phyloP scores from a whole-genome alignment of 2,888 invertebrate species.

The Amphipyra tragopoginis region DNA sequence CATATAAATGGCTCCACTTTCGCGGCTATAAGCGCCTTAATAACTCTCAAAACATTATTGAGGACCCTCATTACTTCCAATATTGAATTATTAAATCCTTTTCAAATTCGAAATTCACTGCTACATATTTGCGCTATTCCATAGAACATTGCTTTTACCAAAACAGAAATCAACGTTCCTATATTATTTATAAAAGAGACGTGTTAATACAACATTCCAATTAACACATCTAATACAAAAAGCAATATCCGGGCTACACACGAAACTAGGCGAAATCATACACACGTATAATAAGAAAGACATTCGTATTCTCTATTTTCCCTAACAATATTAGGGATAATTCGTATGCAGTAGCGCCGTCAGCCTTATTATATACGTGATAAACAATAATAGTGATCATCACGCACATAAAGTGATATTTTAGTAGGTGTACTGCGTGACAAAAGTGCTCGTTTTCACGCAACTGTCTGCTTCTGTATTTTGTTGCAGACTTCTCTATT shows the following conservation, averaged over 20 bases:
- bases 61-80: too few relatives aligned
- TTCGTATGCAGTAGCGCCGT: constrained; percentile 67
- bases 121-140: too few relatives aligned
- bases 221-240: constrained; percentile 54
- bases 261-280: constrained; percentile 32
- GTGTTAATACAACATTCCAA: constrained; percentile 48
- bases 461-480: constrained; percentile 62
- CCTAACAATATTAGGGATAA: constrained; percentile 65
- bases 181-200: constrained; percentile 20
- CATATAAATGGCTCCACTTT: too few relatives aligned
- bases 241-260: constrained; percentile 52
- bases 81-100: too few relatives aligned
- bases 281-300: constrained; percentile 33
- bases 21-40: too few relatives aligned
- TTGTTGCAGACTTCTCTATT: constrained; percentile 51
- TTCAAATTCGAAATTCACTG: too few relatives aligned
- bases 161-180: not conserved
- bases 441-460: constrained; percentile 71
- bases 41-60: too few relatives aligned
- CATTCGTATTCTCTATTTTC: constrained; percentile 49
- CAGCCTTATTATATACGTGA: constrained; percentile 70
- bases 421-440: constrained; percentile 68
- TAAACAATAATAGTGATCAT: constrained; percentile 76
- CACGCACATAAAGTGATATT: constrained; percentile 74
- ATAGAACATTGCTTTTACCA: not conserved